Conservation (phyloP, 1,140 invertebrate genomes). For the Oppia nitens region DNA sequence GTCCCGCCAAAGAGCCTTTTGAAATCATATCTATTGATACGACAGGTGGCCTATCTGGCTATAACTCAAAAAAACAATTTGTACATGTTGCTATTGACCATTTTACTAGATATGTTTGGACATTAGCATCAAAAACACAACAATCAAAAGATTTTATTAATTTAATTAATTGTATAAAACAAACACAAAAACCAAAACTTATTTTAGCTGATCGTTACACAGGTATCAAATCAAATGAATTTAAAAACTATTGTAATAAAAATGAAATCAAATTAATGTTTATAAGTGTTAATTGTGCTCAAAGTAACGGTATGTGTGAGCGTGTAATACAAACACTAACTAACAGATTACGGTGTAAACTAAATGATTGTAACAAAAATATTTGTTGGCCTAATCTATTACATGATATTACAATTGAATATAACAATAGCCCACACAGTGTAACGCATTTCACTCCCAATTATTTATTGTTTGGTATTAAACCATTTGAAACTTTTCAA, state of each 20-base stretch:
- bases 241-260: background rate
- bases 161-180: background rate
- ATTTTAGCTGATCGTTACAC: conserved; percentile 9
- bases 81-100: conserved; percentile 8
- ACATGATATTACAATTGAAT: background rate
- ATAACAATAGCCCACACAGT: background rate
- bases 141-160: conserved; percentile 11
- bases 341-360: conserved; percentile 2
- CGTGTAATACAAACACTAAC: conserved; percentile 2
- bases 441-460: background rate
- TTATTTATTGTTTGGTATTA: background rate
- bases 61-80: conserved; percentile 13
- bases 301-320: conserved; percentile 4
- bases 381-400: background rate
- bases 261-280: background rate
- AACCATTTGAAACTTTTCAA: background rate
- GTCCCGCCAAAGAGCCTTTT: conserved; percentile 10
- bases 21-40: conserved; percentile 18
- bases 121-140: background rate
- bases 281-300: background rate
- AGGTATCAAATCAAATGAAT: background rate
- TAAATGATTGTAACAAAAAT: background rate
- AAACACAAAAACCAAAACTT: background rate
- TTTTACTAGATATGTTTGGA: conserved; percentile 9
- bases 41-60: conserved; percentile 5